Evolutionary conservation across 2,888 invertebrate genomes (phyloP).

Genomic region (Theodoxus fluviatilis): DNA sequence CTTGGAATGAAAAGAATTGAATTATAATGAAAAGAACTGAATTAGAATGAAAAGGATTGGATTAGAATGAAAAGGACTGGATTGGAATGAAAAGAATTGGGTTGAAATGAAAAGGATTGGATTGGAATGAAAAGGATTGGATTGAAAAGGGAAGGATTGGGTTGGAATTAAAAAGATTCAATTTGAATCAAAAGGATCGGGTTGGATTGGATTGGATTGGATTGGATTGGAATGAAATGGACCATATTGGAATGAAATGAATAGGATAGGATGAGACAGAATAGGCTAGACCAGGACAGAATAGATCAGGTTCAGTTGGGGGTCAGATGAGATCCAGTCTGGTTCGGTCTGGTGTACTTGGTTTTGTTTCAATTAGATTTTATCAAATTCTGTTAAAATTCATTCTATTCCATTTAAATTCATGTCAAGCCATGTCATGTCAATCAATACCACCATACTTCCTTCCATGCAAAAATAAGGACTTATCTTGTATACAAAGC

Average conservation of each 20-base stretch:
- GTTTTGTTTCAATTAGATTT: too few relatives aligned
- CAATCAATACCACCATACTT: too few relatives aligned
- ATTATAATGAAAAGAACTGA: background rate
- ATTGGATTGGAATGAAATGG: background rate
- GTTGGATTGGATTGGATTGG: background rate
- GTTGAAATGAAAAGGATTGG: background rate
- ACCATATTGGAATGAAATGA: background rate
- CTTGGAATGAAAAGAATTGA: background rate
- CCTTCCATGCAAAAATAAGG: too few relatives aligned
- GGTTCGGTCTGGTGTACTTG: too few relatives aligned
- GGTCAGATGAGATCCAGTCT: too few relatives aligned
- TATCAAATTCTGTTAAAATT: too few relatives aligned
- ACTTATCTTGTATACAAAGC: too few relatives aligned
- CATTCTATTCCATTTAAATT: too few relatives aligned
- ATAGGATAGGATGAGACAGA: background rate
- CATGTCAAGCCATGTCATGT: too few relatives aligned
- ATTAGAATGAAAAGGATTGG: background rate
- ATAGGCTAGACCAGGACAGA: too few relatives aligned
- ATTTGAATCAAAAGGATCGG: background rate
- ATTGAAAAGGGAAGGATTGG: slow-evolving; percentile 1
- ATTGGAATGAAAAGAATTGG: background rate
- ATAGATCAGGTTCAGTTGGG: too few relatives aligned
- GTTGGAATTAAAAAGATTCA: background rate
- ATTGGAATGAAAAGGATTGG: slow-evolving; percentile 3
- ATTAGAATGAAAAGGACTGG: slow-evolving; percentile 5